Percentiles rank a stretch among this genome's conserved stretches.
phyloP scores from a whole-genome alignment of 2,797 vertebrate species.

The Staurois parvus region DNA sequence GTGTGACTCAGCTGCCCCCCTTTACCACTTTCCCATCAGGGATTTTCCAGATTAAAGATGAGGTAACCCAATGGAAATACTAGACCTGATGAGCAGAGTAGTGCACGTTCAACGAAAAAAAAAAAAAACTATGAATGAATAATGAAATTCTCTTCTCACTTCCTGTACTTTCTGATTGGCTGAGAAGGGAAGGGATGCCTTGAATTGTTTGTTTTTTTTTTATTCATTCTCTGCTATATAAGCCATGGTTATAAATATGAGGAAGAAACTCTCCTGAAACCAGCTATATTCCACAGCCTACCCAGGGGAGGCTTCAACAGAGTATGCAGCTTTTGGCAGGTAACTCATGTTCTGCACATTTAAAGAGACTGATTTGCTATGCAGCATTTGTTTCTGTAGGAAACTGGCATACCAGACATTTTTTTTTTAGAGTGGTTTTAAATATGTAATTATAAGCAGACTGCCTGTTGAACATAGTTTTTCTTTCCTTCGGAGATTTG shows the following conservation, averaged over 20 bases:
- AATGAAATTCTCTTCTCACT: constrained; percentile 10
- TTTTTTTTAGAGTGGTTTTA: neutral
- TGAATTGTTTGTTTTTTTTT: constrained; percentile 7
- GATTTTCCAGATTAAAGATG: constrained; percentile 35
- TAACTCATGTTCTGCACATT: constrained; percentile 42
- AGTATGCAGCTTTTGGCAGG: constrained; percentile 56
- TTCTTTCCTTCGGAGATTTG: neutral
- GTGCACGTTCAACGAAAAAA: neutral
- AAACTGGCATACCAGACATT: constrained; percentile 28
- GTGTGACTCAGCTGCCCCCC: constrained; percentile 5
- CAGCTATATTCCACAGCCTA: constrained; percentile 37
- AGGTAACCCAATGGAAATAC: constrained; percentile 20
- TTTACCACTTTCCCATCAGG: constrained; percentile 2
- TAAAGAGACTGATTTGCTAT: constrained; percentile 1
- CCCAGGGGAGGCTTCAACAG: constrained; percentile 47
- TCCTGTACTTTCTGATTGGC: constrained; percentile 53
- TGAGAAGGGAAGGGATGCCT: constrained; percentile 24
- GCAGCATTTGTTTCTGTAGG: constrained; percentile 8
- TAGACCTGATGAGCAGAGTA: constrained; percentile 6
- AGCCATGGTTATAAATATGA: constrained; percentile 48
- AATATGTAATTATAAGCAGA: constrained; percentile 22
- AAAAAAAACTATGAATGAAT: constrained; percentile 45
- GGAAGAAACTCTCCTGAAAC: constrained; percentile 35
- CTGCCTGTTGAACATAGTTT: neutral
- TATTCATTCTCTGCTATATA: constrained; percentile 50